These are phyloP conservation scores for Deilephila porcellus DNA, from an alignment of 2,888 invertebrate species.

Conservation along the genomic window DNA sequence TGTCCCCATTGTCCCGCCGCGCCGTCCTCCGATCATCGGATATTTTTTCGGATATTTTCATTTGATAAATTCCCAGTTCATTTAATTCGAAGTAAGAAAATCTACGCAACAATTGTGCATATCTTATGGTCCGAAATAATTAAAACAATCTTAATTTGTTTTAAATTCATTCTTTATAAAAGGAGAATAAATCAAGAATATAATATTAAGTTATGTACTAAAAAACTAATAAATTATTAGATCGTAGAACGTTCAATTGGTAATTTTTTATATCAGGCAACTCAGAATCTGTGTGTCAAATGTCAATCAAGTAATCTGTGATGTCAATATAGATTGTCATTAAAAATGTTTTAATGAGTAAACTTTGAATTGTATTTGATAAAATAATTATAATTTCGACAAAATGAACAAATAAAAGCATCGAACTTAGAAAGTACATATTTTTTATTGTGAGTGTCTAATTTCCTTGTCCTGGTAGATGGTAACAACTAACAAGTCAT, in stretches of 20 bases:
- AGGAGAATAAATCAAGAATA: too few relatives aligned
- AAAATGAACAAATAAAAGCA: not conserved
- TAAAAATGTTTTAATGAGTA: not conserved
- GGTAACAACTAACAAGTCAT: slow-evolving; percentile 43
- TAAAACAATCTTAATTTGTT: too few relatives aligned
- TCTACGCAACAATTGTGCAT: too few relatives aligned
- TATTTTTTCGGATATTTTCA: slow-evolving; percentile 3
- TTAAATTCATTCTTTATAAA: too few relatives aligned
- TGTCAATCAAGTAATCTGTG: too few relatives aligned
- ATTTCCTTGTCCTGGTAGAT: not conserved
- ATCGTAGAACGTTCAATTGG: too few relatives aligned
- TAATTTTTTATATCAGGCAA: not conserved
- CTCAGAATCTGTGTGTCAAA: not conserved
- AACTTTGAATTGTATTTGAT: not conserved
- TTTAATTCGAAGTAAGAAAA: not conserved
- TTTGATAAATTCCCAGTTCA: not conserved
- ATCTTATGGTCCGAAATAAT: too few relatives aligned
- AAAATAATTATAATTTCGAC: not conserved
- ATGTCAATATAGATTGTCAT: not conserved
- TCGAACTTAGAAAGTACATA: not conserved
- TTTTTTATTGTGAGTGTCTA: slow-evolving; percentile 2
- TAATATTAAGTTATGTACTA: too few relatives aligned
- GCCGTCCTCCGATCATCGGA: not conserved
- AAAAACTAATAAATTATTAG: too few relatives aligned
- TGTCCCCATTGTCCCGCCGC: not conserved